Evolutionary conservation across 2,113 vertebrate genomes (phyloP).

Genomic region (Symphodus melops): DNA sequence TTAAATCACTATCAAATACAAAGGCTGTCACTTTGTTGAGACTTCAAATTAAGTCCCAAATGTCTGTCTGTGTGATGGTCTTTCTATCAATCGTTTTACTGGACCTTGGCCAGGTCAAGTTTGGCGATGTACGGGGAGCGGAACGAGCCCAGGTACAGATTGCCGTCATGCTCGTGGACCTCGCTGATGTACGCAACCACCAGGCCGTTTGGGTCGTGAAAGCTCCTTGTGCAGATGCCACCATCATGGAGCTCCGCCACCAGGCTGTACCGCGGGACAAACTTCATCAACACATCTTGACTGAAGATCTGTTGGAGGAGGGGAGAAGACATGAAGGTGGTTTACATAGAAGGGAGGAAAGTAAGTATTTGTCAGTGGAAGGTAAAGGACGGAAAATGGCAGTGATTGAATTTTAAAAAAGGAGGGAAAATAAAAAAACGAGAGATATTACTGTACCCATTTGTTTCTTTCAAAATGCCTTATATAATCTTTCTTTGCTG

Average conservation of each 20-base stretch:
- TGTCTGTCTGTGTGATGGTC: background rate
- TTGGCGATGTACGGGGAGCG: constrained; percentile 89
- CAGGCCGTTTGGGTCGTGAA: constrained; percentile 91
- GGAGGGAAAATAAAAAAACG: too few relatives aligned
- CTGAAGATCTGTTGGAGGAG: constrained; percentile 87
- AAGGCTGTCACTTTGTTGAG: background rate
- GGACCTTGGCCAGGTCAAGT: constrained; percentile 86
- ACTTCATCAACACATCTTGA: constrained; percentile 88
- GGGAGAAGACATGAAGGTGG: too few relatives aligned
- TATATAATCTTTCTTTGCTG: too few relatives aligned
- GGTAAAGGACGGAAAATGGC: too few relatives aligned
- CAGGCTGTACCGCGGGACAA: constrained; percentile 92
- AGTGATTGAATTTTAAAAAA: background rate
- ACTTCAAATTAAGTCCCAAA: background rate
- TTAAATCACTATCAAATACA: background rate
- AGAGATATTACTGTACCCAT: too few relatives aligned
- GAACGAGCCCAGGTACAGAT: constrained; percentile 95
- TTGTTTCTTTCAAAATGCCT: too few relatives aligned
- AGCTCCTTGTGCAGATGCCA: constrained; percentile 90
- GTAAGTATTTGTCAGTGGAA: background rate
- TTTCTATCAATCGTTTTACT: background rate
- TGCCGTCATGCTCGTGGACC: constrained; percentile 89
- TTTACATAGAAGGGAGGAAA: background rate
- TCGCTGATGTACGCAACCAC: constrained; percentile 89
- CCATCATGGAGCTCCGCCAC: constrained; percentile 91